These are phyloP conservation scores for Borostomias antarcticus DNA, from an alignment of 2,797 vertebrate species.

Conservation along the genomic window DNA sequence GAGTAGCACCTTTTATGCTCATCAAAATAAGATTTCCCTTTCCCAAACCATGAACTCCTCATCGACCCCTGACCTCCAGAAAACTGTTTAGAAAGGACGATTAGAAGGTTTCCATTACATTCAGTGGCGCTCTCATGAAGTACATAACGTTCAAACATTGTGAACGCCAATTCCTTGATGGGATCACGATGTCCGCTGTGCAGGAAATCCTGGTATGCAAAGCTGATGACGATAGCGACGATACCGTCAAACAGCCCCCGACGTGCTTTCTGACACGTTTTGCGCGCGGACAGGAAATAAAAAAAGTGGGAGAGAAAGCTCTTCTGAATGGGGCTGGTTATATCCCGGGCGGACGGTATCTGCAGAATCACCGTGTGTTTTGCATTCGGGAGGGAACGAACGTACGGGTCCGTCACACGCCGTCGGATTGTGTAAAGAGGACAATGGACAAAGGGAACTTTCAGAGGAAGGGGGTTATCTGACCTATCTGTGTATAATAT, in stretches of 20 bases:
- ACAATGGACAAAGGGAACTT: slow-evolving; percentile 17
- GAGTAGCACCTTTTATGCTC: not conserved
- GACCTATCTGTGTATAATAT: not conserved
- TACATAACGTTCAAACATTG: not conserved
- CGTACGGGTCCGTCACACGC: slow-evolving; percentile 1
- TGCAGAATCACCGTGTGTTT: slow-evolving; percentile 3
- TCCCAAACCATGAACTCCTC: not conserved
- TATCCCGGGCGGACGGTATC: not conserved
- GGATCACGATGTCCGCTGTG: not conserved
- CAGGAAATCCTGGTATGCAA: slow-evolving; percentile 11
- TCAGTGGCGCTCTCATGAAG: not conserved
- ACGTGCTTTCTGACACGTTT: not conserved
- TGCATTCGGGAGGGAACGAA: slow-evolving; percentile 11
- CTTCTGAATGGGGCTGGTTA: not conserved
- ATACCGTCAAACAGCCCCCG: not conserved
- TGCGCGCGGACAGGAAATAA: not conserved
- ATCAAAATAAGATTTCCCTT: not conserved
- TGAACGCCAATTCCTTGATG: not conserved
- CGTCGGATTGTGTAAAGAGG: slow-evolving; percentile 12
- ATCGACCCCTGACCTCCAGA: not conserved
- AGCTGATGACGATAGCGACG: not conserved
- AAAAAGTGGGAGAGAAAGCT: not conserved
- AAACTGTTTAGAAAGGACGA: not conserved
- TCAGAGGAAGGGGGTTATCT: slow-evolving; percentile 5
- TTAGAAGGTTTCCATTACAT: not conserved